Evolutionary conservation across 2,113 vertebrate species (phyloP).

Genomic region (Myotis yumanensis): DNA sequence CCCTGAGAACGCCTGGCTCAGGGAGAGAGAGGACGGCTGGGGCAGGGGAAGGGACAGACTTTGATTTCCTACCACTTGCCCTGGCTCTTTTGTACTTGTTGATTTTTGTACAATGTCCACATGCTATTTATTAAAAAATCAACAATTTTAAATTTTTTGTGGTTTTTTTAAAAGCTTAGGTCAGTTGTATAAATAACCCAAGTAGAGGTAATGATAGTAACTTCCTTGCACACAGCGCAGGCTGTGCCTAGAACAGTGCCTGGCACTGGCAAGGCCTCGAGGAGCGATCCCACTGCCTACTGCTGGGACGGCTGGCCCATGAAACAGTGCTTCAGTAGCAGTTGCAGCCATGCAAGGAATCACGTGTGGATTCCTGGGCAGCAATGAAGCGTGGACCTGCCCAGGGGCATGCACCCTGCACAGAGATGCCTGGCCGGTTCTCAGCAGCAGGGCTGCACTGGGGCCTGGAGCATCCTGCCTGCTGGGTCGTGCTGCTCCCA

Average conservation of each 20-base stretch:
- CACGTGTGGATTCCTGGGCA: too few relatives aligned
- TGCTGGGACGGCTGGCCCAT: not conserved
- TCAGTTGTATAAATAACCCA: not conserved
- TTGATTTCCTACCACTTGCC: not conserved
- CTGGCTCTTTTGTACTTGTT: not conserved
- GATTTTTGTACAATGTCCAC: not conserved
- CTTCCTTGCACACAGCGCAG: too few relatives aligned
- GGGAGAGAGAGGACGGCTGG: not conserved
- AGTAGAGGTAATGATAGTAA: not conserved
- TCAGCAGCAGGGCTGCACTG: not conserved
- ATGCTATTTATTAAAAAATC: not conserved
- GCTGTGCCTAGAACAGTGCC: rapidly evolving
- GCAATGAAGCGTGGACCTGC: not conserved
- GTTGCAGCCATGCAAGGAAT: not conserved
- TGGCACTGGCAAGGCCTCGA: not conserved
- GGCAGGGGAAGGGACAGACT: not conserved
- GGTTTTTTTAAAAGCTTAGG: not conserved
- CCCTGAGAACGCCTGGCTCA: not conserved
- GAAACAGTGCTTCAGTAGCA: not conserved
- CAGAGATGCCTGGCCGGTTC: not conserved
- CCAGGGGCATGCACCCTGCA: too few relatives aligned
- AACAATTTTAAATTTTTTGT: not conserved
- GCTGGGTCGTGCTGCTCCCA: not conserved
- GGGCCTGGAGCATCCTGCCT: too few relatives aligned
- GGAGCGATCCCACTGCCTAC: not conserved